These are phyloP conservation scores for Brenthis ino DNA, from an alignment of 2,888 invertebrate genomes.

Conservation along the genomic window DNA sequence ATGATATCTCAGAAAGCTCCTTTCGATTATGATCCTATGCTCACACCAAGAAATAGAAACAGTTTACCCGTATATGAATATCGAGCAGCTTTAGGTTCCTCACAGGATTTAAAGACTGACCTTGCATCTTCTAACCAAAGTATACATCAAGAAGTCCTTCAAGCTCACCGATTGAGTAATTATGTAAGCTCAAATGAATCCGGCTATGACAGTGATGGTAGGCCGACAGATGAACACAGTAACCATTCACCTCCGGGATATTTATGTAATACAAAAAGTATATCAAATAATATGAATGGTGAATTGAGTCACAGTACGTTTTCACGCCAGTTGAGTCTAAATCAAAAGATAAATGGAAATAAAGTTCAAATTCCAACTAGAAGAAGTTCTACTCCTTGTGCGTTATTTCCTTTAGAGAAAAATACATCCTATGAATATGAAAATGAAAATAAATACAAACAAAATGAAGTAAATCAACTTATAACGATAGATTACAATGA, in stretches of 20 bases:
- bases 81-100: conserved; percentile 65
- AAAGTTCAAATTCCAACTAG: conserved; percentile 69
- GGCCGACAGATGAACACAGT: conserved; percentile 80
- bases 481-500: conserved; percentile 60
- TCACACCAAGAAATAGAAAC: conserved; percentile 75
- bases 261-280: conserved; percentile 69
- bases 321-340: conserved; percentile 72
- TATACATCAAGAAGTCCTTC: conserved; percentile 83
- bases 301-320: conserved; percentile 65
- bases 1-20: conserved; percentile 75
- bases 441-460: conserved; percentile 50
- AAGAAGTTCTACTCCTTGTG: conserved; percentile 76
- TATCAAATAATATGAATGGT: conserved; percentile 51
- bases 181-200: conserved; percentile 92
- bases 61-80: conserved; percentile 79
- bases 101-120: conserved; percentile 70
- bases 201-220: conserved; percentile 91
- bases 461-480: conserved; percentile 41
- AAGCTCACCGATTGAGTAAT: conserved; percentile 85
- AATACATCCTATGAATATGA: conserved; percentile 61
- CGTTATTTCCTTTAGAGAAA: conserved; percentile 71
- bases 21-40: conserved; percentile 76
- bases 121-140: conserved; percentile 74
- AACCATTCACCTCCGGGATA: conserved; percentile 81
- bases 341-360: conserved; percentile 71